Evolutionary conservation across 2,888 invertebrate species (phyloP), one percentile per base, ranked within the genome.

Genomic region (Lithophane socia): DNA sequence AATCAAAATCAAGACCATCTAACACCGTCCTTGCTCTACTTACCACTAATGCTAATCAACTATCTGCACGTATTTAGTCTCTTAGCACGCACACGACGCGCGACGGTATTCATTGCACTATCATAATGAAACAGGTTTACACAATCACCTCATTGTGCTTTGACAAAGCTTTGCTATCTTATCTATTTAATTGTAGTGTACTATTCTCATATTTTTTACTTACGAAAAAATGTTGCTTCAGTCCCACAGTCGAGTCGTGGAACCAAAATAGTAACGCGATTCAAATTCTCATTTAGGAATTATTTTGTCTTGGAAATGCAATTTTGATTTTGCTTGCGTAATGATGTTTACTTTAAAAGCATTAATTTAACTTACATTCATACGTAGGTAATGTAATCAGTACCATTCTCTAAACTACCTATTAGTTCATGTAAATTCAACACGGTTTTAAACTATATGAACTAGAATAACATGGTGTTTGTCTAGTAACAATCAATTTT

Each of bases 11-110:
- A 84, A 82, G 74, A 73, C 29, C 65, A 65, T 67, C 65, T 66
- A 47, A 73, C 49, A 68, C 63, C 82, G 85, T 72, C 87, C 87
- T 87, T 86, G 87, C 74, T 86, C 87, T n/a, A 87, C 85, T 82
- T 88, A 76, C n/a, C 16, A 73, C 70, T 69, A 29, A 64, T 54
- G 54, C 75, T 75, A 75, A 73, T 74, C 73, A 74, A 74, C 58
- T 24, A 70, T 70, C 64, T 13, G 18, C 68, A 73, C 18, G 70
- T 82, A 70, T 75, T 72, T 49, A 73, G 63, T 66, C 49, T 10
- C 42, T 52, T 42, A 54, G 42, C 58, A 63, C 58, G 56, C 73
- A 47, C 67, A 77, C 77, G 47, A 63, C 65, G 61, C 67, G 76
- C 77, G 47, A 63, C 65, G 61, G 69, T 66, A 72, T 83, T 56